Conservation (phyloP, 1,140 invertebrate species). For the Hetaerina americana region DNA sequence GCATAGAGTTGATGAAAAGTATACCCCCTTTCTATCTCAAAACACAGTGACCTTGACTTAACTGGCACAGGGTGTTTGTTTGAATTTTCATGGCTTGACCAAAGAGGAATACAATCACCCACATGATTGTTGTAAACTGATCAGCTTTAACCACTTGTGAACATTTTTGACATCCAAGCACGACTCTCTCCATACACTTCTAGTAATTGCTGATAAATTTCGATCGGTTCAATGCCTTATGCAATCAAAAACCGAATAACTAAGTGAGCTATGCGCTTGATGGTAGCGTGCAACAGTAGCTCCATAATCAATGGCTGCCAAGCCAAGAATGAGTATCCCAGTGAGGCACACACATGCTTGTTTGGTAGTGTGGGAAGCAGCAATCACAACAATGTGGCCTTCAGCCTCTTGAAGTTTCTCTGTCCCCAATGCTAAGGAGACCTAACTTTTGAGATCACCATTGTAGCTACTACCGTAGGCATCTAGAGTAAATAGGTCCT, state of each 20-base stretch:
- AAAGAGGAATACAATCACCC: too few species aligned
- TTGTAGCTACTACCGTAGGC: too few species aligned
- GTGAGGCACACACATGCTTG: not conserved
- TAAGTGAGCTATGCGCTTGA: not conserved
- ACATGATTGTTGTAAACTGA: too few species aligned
- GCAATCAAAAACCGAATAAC: constrained; percentile 1
- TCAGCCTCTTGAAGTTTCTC: not conserved
- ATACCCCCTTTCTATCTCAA: too few species aligned
- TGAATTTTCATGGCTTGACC: too few species aligned
- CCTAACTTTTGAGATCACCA: not conserved
- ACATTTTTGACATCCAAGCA: too few species aligned
- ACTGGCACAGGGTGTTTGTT: too few species aligned
- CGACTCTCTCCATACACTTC: too few species aligned
- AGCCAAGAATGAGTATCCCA: constrained; percentile 3
- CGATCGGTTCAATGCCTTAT: not conserved
- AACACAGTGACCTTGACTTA: too few species aligned
- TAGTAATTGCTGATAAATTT: too few species aligned
- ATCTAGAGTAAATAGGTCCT: too few species aligned
- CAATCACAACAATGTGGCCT: not conserved
- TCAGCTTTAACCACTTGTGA: not conserved
- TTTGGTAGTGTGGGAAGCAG: not conserved
- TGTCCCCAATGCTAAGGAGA: not conserved
- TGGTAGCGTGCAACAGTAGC: not conserved
- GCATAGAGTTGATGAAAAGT: too few species aligned
- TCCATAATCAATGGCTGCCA: constrained; percentile 2